Evolutionary conservation across 2,888 invertebrate species (phyloP).

Genomic region (Antitype chi): DNA sequence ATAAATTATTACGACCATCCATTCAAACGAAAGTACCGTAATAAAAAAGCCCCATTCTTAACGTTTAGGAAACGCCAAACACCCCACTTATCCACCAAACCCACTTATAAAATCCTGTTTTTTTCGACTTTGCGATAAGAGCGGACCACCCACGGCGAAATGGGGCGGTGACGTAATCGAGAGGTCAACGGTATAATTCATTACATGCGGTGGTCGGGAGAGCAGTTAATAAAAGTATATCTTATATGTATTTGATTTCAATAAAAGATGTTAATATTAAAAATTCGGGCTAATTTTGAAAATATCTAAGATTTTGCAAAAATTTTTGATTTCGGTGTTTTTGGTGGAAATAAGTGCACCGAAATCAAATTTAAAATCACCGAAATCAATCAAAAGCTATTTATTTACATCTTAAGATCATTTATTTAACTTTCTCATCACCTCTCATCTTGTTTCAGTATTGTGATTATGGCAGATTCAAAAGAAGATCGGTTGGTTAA

Average conservation of each 20-base stretch:
- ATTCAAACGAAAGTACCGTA: no score
- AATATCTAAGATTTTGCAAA: background rate
- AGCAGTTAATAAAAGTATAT: conserved; percentile 8
- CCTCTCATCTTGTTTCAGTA: background rate
- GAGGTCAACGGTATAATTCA: no score
- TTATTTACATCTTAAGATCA: background rate
- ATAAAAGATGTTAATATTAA: conserved; percentile 3
- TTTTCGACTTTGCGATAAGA: no score
- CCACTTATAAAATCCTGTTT: no score
- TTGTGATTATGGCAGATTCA: conserved; percentile 1
- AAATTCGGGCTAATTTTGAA: background rate
- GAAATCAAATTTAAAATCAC: conserved; percentile 3
- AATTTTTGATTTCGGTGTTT: conserved; percentile 2
- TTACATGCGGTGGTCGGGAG: no score
- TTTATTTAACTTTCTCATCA: background rate
- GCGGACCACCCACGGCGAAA: no score
- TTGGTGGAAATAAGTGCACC: conserved; percentile 1
- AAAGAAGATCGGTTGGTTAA: conserved; percentile 3
- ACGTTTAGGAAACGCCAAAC: no score
- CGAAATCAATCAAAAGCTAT: conserved; percentile 1
- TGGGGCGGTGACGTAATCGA: no score
- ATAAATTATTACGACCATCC: no score
- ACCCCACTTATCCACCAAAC: no score
- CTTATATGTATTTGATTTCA: no score
- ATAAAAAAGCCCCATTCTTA: no score